These are phyloP conservation scores for Arvicanthis niloticus DNA, from an alignment of 2,113 vertebrate genomes.

Conservation along the genomic window DNA sequence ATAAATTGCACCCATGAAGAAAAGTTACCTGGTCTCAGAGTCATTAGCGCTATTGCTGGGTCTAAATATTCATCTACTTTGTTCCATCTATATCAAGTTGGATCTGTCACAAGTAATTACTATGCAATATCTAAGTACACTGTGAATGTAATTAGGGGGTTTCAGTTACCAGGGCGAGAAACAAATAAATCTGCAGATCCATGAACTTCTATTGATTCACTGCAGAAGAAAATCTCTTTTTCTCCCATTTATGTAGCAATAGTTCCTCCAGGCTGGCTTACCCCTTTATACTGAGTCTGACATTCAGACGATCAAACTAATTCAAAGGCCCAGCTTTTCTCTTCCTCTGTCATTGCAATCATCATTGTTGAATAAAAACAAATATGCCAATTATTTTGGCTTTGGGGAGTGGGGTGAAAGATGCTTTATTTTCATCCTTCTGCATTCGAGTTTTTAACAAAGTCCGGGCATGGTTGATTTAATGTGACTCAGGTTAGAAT, in stretches of 20 bases:
- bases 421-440: conserved; percentile 49
- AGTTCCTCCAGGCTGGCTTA: not conserved
- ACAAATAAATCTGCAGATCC: conserved; percentile 60
- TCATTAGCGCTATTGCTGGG: conserved; percentile 9
- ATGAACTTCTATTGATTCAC: conserved; percentile 34
- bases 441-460: conserved; percentile 54
- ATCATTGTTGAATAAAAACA: conserved; percentile 47
- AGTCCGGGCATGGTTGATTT: conserved; percentile 34
- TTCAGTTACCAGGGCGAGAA: conserved; percentile 2
- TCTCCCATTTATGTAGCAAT: not conserved
- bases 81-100: conserved; percentile 44
- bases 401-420: conserved; percentile 37
- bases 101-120: conserved; percentile 55
- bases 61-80: conserved; percentile 66
- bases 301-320: conserved; percentile 48
- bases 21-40: conserved; percentile 43
- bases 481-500: conserved; percentile 60
- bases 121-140: conserved; percentile 32
- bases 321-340: not conserved
- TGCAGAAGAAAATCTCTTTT: conserved; percentile 18
- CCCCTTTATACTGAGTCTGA: conserved; percentile 20
- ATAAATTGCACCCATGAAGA: conserved; percentile 59
- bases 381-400: conserved; percentile 21
- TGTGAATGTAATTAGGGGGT: conserved; percentile 51
- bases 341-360: conserved; percentile 39